phyloP scores from a whole-genome alignment of 1,140 invertebrate genomes.

The Lordiphosa clarofinis region DNA sequence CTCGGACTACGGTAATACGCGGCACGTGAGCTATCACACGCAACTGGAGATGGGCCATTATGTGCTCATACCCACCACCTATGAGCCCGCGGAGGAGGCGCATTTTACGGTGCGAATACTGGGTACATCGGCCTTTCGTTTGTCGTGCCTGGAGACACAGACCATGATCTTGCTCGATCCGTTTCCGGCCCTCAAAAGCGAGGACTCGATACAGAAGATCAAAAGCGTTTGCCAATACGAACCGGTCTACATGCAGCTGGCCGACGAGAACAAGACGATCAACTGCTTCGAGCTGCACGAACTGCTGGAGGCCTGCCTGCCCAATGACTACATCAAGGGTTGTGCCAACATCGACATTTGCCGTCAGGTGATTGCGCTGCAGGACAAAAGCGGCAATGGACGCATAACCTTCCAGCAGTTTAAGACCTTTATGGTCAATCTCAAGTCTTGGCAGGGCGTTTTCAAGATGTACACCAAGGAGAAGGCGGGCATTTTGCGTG shows the following conservation, averaged over 20 bases:
- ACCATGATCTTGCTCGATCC: slow-evolving; percentile 92
- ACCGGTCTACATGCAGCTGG: slow-evolving; percentile 92
- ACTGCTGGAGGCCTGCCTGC: slow-evolving; percentile 92
- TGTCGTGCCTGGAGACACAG: slow-evolving; percentile 83
- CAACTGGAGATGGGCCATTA: slow-evolving; percentile 91
- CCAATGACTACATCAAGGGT: slow-evolving; percentile 97
- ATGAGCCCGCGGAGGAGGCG: slow-evolving; percentile 94
- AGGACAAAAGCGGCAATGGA: slow-evolving; percentile 91
- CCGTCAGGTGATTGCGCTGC: slow-evolving; percentile 91
- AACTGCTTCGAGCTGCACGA: slow-evolving; percentile 96
- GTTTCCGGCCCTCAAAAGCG: slow-evolving; percentile 84
- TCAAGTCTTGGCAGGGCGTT: slow-evolving; percentile 94
- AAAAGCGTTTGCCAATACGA: slow-evolving; percentile 87
- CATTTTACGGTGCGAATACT: slow-evolving; percentile 79
- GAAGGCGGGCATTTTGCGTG: slow-evolving; percentile 93
- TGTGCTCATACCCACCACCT: slow-evolving; percentile 93
- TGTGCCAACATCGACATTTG: slow-evolving; percentile 96
- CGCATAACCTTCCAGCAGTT: slow-evolving; percentile 92
- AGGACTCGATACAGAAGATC: slow-evolving; percentile 57
- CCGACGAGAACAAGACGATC: slow-evolving; percentile 92
- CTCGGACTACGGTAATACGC: slow-evolving; percentile 94
- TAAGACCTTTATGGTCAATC: slow-evolving; percentile 94
- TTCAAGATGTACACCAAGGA: slow-evolving; percentile 95
- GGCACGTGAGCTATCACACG: slow-evolving; percentile 91
- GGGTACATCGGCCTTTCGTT: slow-evolving; percentile 56